Conservation (phyloP, 92 coral and sea anemone genomes). For the Montipora capitata region DNA sequence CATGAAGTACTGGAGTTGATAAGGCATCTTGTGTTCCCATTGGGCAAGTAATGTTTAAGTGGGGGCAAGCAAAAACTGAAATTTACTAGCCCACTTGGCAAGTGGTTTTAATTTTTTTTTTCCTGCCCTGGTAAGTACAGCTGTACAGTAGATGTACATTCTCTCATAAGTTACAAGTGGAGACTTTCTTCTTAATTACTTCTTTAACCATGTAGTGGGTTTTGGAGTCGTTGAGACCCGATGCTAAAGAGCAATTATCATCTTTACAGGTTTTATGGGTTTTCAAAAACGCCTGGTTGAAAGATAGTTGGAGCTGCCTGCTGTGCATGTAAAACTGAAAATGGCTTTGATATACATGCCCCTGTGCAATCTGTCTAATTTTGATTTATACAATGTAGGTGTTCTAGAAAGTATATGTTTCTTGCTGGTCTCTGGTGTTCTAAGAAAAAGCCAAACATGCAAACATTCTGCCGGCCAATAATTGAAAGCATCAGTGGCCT, state of each 20-base stretch:
- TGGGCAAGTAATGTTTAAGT: no score
- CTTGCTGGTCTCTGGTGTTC: conserved; percentile 67
- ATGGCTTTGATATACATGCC: background rate
- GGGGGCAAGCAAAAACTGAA: no score
- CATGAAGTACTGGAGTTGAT: no score
- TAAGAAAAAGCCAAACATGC: conserved; percentile 61
- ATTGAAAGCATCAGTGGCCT: conserved; percentile 43
- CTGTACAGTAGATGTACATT: no score
- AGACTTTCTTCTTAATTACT: background rate
- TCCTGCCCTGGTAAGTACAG: no score
- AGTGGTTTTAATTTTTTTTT: no score
- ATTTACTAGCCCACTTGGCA: no score
- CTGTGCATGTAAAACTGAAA: background rate
- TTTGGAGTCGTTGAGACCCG: no score
- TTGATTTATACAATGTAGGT: conserved; percentile 16
- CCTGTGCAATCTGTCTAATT: background rate
- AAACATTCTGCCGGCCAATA: conserved; percentile 36
- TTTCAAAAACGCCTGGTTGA: background rate
- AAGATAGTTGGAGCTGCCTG: background rate
- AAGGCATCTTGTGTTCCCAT: no score
- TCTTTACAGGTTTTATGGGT: no score
- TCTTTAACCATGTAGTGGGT: no score
- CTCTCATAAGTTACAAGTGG: background rate
- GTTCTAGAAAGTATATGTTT: conserved; percentile 55
- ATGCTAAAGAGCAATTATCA: no score